phyloP scores from a whole-genome alignment of 2,797 vertebrate genomes.

The Phylloscopus collybita region DNA sequence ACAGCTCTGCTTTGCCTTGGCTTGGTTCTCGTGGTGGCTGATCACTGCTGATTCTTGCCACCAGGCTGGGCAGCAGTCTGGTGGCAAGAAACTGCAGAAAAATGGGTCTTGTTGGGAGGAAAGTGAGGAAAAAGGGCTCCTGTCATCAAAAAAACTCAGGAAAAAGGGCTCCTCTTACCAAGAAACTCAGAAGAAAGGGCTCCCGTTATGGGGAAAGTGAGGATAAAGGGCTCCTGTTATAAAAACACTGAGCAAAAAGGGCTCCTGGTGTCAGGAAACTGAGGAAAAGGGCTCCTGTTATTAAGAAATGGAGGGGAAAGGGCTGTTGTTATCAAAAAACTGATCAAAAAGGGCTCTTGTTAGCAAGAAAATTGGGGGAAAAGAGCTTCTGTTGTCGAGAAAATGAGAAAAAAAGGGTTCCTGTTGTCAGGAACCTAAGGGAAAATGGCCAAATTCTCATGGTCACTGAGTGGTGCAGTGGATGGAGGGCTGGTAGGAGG shows the following conservation, averaged over 20 bases:
- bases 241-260: rapidly evolving
- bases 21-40: rapidly evolving
- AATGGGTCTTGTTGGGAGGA: not conserved
- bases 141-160: rapidly evolving
- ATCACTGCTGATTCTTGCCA: not conserved
- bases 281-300: not conserved
- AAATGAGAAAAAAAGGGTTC: not conserved
- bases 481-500: not conserved
- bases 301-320: no score
- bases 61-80: no score
- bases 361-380: no score
- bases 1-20: not conserved
- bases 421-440: no score
- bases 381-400: rapidly evolving
- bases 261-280: rapidly evolving
- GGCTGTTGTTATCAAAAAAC: no score
- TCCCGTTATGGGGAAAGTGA: rapidly evolving
- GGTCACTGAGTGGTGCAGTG: not conserved
- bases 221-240: rapidly evolving
- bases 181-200: rapidly evolving
- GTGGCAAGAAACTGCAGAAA: rapidly evolving
- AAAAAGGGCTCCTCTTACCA: not conserved
- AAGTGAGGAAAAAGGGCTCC: rapidly evolving
- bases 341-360: no score
- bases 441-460: not conserved